Conservation (phyloP, 2,888 invertebrate genomes). For the Acheta domesticus region DNA sequence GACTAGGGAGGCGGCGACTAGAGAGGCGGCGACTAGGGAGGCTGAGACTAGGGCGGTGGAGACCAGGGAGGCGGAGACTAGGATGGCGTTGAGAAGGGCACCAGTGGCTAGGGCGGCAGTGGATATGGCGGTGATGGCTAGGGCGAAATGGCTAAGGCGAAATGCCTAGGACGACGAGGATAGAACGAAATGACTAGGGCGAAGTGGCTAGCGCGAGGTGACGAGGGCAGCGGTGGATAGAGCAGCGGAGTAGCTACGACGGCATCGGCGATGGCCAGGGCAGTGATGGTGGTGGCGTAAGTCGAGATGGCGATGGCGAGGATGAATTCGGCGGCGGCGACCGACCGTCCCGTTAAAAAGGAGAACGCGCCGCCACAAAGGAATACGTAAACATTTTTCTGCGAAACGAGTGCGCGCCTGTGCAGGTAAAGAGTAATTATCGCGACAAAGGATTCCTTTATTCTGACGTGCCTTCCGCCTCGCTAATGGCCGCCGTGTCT, state of each 20-base stretch:
- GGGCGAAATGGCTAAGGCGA: not conserved
- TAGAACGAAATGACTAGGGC: not conserved
- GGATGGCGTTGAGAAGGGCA: not conserved
- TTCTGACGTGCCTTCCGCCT: not conserved
- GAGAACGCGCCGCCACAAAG: not conserved
- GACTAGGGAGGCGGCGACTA: too few relatives aligned
- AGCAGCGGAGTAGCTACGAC: too few relatives aligned
- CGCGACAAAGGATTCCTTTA: not conserved
- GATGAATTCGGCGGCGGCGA: too few relatives aligned
- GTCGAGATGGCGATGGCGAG: too few relatives aligned
- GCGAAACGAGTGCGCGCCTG: not conserved
- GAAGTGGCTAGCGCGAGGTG: not conserved
- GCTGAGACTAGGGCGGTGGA: too few relatives aligned
- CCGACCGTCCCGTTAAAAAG: too few relatives aligned
- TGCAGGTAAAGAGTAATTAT: not conserved
- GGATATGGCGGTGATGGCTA: not conserved
- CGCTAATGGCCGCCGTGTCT: too few relatives aligned
- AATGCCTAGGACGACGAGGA: too few relatives aligned
- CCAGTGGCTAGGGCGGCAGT: not conserved
- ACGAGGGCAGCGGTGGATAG: too few relatives aligned
- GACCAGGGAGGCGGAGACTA: not conserved
- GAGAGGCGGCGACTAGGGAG: too few relatives aligned
- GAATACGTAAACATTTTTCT: constrained; percentile 18
- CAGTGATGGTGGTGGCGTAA: too few relatives aligned
- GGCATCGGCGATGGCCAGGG: too few relatives aligned